Conservation (phyloP, 2,113 vertebrate genomes). For the Salvelinus sp. region DNA sequence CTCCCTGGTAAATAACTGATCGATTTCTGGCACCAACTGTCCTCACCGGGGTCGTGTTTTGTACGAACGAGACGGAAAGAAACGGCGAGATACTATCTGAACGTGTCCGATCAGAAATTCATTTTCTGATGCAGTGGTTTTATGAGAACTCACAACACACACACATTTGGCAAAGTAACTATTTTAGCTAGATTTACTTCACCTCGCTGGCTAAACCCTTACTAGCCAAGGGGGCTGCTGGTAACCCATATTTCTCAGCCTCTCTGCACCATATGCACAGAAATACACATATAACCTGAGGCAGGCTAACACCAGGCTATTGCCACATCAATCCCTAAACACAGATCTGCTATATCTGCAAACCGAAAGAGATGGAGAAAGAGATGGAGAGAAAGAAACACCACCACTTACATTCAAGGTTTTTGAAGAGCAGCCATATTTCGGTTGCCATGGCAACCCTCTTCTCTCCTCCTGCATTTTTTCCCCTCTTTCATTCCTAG, state of each 20-base stretch:
- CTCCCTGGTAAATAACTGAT: too few species aligned
- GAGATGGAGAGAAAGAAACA: conserved; percentile 33
- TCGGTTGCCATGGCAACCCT: conserved; percentile 72
- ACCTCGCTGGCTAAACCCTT: too few species aligned
- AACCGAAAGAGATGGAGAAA: conserved; percentile 46
- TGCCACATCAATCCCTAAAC: conserved; percentile 33
- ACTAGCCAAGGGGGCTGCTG: too few species aligned
- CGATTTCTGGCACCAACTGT: too few species aligned
- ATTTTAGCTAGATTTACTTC: too few species aligned
- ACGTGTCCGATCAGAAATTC: too few species aligned
- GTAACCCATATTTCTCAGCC: too few species aligned
- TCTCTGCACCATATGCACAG: too few species aligned
- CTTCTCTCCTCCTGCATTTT: conserved; percentile 42
- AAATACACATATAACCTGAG: too few species aligned
- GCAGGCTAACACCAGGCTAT: conserved; percentile 10
- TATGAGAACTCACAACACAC: not conserved
- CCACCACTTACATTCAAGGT: conserved; percentile 73
- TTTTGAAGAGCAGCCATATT: conserved; percentile 77
- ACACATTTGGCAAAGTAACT: not conserved
- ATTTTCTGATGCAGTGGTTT: not conserved
- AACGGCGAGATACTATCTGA: too few species aligned
- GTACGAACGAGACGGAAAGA: too few species aligned
- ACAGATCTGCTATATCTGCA: conserved; percentile 58
- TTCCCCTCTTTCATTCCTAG: conserved; percentile 39
- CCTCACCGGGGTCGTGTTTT: too few species aligned